Percentiles rank a stretch among this genome's conserved stretches.
These are phyloP conservation scores for Yoshiicerus persimilis DNA, from an alignment of 1,140 invertebrate species.

Conservation along the genomic window DNA sequence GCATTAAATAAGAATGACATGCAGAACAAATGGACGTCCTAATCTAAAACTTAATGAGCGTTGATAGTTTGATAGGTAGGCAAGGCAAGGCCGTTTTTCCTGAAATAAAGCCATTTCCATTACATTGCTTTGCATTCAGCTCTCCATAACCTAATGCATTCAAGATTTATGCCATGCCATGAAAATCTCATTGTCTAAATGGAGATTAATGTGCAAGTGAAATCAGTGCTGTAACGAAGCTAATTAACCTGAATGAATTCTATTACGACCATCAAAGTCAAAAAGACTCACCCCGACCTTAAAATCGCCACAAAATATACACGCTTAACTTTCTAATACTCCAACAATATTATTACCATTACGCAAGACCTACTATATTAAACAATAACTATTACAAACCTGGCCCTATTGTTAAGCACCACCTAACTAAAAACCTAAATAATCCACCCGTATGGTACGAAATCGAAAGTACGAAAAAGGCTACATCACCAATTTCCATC, in stretches of 20 bases:
- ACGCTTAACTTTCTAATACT: background rate
- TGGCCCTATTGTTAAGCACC: too few species aligned
- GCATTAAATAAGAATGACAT: background rate
- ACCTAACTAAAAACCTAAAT: too few species aligned
- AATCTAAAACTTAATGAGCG: background rate
- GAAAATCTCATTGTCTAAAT: background rate
- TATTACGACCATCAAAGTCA: background rate
- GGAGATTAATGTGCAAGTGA: background rate
- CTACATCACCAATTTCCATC: too few species aligned
- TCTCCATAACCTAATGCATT: background rate
- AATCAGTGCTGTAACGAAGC: background rate
- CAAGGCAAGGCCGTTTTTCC: background rate
- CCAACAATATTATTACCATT: background rate
- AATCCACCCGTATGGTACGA: too few species aligned
- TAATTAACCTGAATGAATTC: conserved; percentile 5
- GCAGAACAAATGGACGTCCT: background rate
- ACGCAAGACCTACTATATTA: too few species aligned
- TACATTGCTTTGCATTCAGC: background rate
- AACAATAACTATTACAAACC: too few species aligned
- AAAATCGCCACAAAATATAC: background rate
- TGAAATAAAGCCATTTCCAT: background rate
- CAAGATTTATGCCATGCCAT: background rate
- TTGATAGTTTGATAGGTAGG: background rate
- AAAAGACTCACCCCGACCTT: background rate
- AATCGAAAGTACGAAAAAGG: too few species aligned